A percentile compares a stretch with the other conserved stretches of the same genome.
These are phyloP conservation scores for Eristalis tenax DNA, from an alignment of 2,888 invertebrate species.

Conservation along the genomic window DNA sequence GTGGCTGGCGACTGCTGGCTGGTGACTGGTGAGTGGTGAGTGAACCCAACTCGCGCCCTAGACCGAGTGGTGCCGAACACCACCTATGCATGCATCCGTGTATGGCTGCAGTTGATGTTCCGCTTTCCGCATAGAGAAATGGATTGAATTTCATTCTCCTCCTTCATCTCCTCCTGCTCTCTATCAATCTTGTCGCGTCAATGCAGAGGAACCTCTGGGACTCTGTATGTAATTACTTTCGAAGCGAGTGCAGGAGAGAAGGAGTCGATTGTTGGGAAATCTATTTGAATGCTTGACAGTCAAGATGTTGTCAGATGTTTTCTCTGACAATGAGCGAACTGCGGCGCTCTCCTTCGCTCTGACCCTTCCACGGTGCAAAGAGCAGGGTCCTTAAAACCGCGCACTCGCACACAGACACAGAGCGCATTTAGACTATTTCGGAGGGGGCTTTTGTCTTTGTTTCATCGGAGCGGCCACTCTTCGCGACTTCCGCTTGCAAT, in stretches of 20 bases:
- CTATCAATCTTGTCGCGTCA: background rate
- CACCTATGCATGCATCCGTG: conserved; percentile 61
- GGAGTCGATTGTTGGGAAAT: conserved; percentile 62
- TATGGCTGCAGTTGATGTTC: conserved; percentile 54
- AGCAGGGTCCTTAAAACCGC: conserved; percentile 54
- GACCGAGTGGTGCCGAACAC: conserved; percentile 61
- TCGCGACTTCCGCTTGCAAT: conserved; percentile 72
- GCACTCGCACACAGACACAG: conserved; percentile 18
- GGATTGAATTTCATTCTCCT: conserved; percentile 63
- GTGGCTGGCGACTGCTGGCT: background rate
- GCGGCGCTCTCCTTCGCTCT: conserved; percentile 43
- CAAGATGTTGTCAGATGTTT: conserved; percentile 68
- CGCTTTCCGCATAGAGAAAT: conserved; percentile 25
- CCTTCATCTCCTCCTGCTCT: background rate
- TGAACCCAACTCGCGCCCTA: conserved; percentile 52
- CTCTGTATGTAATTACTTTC: conserved; percentile 42
- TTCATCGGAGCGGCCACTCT: conserved; percentile 64
- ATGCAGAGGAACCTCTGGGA: conserved; percentile 21
- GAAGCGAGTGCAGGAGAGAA: conserved; percentile 31
- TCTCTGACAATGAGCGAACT: conserved; percentile 48
- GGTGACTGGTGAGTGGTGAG: conserved; percentile 16
- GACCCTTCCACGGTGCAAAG: conserved; percentile 55
- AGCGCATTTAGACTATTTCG: conserved; percentile 60
- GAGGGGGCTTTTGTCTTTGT: conserved; percentile 65
- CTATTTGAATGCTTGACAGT: conserved; percentile 69